Evolutionary conservation across 1,140 invertebrate genomes (phyloP).

Genomic region (Protaetia brevitarsis): DNA sequence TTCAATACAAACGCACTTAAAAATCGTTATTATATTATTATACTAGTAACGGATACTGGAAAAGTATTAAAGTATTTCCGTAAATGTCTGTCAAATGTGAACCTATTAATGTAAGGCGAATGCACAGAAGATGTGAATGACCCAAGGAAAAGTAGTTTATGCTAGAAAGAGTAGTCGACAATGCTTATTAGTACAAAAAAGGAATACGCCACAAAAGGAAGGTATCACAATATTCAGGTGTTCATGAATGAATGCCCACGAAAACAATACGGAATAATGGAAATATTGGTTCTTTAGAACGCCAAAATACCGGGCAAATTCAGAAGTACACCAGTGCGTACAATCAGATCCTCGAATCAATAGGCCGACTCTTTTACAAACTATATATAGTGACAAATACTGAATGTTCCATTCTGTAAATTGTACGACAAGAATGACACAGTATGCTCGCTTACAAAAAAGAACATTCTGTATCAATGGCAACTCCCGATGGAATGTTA

Average conservation of each 20-base stretch:
- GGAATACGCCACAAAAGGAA: conserved; percentile 3
- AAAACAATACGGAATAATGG: conserved; percentile 5
- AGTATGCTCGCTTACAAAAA: conserved; percentile 33
- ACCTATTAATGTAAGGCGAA: too few relatives aligned
- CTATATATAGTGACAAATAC: conserved; percentile 38
- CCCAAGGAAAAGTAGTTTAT: not conserved
- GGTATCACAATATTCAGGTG: conserved; percentile 14
- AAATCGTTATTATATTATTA: too few relatives aligned
- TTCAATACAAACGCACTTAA: too few relatives aligned
- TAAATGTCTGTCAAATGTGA: too few relatives aligned
- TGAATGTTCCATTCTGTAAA: conserved; percentile 33
- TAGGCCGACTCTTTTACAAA: conserved; percentile 28
- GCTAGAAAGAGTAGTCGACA: not conserved
- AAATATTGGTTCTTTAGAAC: conserved; percentile 19
- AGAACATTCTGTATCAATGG: conserved; percentile 47
- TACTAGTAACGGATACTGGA: too few relatives aligned
- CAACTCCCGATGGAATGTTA: conserved; percentile 42
- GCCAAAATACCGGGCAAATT: conserved; percentile 15
- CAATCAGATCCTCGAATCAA: conserved; percentile 21
- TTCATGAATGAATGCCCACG: conserved; percentile 21
- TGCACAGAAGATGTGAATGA: not conserved
- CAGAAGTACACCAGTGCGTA: not conserved
- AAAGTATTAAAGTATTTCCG: too few relatives aligned
- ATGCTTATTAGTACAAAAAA: conserved; percentile 1
- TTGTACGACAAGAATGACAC: conserved; percentile 34